phyloP scores from a whole-genome alignment of 2,888 invertebrate genomes.

The Flexamia atlantica region DNA sequence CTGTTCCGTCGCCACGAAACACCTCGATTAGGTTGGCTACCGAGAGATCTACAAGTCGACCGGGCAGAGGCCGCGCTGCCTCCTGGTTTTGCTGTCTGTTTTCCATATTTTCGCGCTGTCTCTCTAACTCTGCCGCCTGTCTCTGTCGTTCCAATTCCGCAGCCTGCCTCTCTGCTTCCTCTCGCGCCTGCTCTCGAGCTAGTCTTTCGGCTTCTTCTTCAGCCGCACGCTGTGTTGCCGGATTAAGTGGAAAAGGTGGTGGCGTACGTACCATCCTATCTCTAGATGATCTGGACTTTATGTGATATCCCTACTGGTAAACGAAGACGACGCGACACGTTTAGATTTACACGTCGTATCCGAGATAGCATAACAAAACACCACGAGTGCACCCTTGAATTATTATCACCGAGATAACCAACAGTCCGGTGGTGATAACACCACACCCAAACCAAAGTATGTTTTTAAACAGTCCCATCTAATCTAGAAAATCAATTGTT shows the following conservation, averaged over 20 bases:
- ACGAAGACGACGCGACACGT: not conserved
- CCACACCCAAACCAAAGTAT: not conserved
- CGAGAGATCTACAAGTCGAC: not conserved
- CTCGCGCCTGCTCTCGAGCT: not conserved
- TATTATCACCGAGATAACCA: not conserved
- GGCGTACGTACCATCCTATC: not conserved
- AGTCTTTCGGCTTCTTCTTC: not conserved
- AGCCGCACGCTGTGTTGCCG: not conserved
- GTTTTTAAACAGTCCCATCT: not conserved
- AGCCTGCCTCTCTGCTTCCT: not conserved
- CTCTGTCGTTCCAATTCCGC: no score
- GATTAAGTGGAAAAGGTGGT: not conserved
- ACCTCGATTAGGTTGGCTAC: conserved; percentile 23
- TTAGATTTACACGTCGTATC: no score
- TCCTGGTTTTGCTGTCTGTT: not conserved
- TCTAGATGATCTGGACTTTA: not conserved
- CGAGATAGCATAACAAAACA: no score
- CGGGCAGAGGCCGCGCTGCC: not conserved
- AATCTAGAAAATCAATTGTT: conserved; percentile 18
- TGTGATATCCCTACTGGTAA: not conserved
- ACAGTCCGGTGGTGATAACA: not conserved
- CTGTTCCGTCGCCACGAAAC: conserved; percentile 15
- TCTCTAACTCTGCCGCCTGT: no score
- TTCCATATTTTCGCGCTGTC: no score
- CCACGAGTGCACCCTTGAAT: no score